Evolutionary conservation across 1,140 invertebrate genomes (phyloP), one percentile per base, ranked within the genome.

Genomic region (Drosophila navojoa): DNA sequence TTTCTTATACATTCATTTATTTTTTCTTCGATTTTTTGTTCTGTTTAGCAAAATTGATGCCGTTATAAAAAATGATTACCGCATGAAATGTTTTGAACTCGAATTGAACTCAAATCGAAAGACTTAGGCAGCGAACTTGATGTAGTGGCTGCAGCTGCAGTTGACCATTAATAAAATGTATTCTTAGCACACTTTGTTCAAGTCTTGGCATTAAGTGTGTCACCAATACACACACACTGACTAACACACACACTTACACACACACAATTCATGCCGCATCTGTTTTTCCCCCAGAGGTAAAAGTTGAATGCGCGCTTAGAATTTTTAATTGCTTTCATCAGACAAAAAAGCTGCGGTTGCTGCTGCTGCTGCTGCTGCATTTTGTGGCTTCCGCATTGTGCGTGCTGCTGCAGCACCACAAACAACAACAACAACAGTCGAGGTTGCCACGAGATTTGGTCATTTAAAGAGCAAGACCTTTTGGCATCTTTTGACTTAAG

Each of bases 251-350:
- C 35, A 44, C 27, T 16, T 32, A 10, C n/a, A 5, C 5, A 6
- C 13, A 2, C 40, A 42, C 40, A 29, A 29, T 4, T 35, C 19
- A 15, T 62, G 9, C 49, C 32, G 6, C 19, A 22, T 10, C 11
- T 45, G 59, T 53, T 47, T 45, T 61, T 27, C 45, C 47, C 35
- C 44, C 53, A 63, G 61, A 45, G 68, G 77, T 81, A 86, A 78
- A 81, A 86, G 76, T 61, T 78, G 61, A 57, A 71, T 76, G 71
- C 78, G 76, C 79, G 78, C 66, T 81, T 89, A 89, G 84, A 89
- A 89, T 89, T 80, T 89, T 89, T 87, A 87, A 87, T 87, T 87
- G 79, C 79, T 79, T 79, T 74, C 79, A 74, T 79, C 69, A 49
- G 62, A 40, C 59, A 29, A 67, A 22, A 22, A 71, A 55, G 59